Conservation (phyloP, 64 coral and sea anemone genomes). For the Montipora sp. region DNA sequence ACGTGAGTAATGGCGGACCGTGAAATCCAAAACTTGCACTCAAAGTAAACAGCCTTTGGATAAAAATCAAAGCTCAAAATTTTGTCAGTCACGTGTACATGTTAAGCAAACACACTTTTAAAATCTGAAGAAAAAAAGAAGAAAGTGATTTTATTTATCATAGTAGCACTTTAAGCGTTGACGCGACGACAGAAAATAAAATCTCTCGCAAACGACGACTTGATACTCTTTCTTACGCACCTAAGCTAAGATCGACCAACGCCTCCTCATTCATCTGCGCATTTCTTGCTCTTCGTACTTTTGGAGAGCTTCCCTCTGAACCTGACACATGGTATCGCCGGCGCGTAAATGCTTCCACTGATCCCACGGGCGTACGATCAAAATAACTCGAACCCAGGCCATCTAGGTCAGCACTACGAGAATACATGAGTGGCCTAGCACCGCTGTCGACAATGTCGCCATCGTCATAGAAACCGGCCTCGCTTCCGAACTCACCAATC, state of each 20-base stretch:
- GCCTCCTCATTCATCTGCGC: constrained; percentile 16
- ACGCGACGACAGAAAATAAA: too few species aligned
- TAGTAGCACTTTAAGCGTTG: too few species aligned
- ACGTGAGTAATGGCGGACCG: too few species aligned
- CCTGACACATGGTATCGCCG: constrained; percentile 68
- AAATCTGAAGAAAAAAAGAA: too few species aligned
- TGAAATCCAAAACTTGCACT: too few species aligned
- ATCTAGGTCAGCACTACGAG: constrained; percentile 50
- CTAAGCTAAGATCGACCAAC: constrained; percentile 4
- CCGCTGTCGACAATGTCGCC: constrained; percentile 54
- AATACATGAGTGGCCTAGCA: constrained; percentile 61
- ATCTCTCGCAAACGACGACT: too few species aligned
- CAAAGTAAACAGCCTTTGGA: too few species aligned
- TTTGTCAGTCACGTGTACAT: too few species aligned
- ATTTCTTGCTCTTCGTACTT: constrained; percentile 8
- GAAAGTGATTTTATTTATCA: too few species aligned
- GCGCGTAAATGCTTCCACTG: constrained; percentile 75
- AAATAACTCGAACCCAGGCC: constrained; percentile 64
- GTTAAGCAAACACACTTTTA: too few species aligned
- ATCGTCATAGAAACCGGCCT: constrained; percentile 81
- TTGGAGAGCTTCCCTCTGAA: constrained; percentile 71
- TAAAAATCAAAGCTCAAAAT: too few species aligned
- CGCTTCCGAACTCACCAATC: constrained; percentile 82
- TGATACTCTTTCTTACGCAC: not conserved
- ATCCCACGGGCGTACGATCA: constrained; percentile 63